Evolutionary conservation across 2,888 invertebrate species (phyloP).

Genomic region (Drosophila flavopinicola): DNA sequence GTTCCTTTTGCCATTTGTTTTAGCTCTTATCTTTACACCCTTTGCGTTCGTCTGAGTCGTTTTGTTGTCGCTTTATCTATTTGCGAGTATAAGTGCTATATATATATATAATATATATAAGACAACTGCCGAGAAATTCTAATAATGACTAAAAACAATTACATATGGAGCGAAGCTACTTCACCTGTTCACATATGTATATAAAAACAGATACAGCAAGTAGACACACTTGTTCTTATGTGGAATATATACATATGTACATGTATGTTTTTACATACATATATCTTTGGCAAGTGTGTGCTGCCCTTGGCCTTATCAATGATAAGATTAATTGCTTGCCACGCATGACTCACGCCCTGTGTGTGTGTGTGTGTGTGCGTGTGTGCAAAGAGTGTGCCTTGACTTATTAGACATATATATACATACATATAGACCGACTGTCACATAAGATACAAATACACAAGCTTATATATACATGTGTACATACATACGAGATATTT

Average conservation of each 20-base stretch:
- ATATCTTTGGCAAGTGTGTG: constrained; percentile 32
- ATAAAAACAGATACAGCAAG: constrained; percentile 11
- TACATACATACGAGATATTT: constrained; percentile 4
- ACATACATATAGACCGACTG: neutral
- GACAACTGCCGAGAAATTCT: constrained; percentile 36
- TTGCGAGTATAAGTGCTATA: neutral
- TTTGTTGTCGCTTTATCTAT: constrained; percentile 24
- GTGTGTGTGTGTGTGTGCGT: neutral
- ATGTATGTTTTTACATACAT: no score
- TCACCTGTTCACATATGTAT: constrained; percentile 28
- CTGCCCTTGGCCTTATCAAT: constrained; percentile 77
- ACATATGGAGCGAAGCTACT: constrained; percentile 13
- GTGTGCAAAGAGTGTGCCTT: constrained; percentile 16
- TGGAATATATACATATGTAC: constrained; percentile 12
- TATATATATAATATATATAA: constrained; percentile 15
- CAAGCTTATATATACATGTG: constrained; percentile 7
- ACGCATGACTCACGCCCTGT: constrained; percentile 54
- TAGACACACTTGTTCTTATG: constrained; percentile 21
- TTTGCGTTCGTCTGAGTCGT: constrained; percentile 4
- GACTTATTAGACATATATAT: constrained; percentile 3
- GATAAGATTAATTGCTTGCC: constrained; percentile 72
- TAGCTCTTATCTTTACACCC: constrained; percentile 33
- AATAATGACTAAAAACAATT: constrained; percentile 18
- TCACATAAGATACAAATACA: constrained; percentile 23
- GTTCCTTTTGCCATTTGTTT: constrained; percentile 3